A percentile compares a stretch with the other conserved stretches of the same genome.
Conservation (phyloP, 2,888 invertebrate genomes). For the Pasiphila rectangulata region DNA sequence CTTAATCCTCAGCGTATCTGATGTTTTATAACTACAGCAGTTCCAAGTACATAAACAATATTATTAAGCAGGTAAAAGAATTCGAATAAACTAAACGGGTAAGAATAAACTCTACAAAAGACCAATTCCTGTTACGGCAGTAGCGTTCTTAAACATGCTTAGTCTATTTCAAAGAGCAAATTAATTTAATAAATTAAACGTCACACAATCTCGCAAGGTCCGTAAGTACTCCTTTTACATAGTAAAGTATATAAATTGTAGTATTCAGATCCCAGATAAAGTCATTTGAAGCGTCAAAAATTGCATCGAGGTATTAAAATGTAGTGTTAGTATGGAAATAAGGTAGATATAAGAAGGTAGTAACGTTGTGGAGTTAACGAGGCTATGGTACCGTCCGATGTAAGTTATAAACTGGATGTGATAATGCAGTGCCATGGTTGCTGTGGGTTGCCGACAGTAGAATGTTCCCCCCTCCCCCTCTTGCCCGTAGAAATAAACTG, state of each 20-base stretch:
- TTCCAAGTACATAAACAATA: not conserved
- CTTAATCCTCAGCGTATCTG: not conserved
- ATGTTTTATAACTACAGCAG: not conserved
- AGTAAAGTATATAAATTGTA: slow-evolving; percentile 42
- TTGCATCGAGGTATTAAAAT: slow-evolving; percentile 50
- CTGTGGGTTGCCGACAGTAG: no score
- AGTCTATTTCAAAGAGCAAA: no score
- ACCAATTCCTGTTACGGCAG: slow-evolving; percentile 8
- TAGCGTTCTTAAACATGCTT: no score
- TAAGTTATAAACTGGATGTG: slow-evolving; percentile 33
- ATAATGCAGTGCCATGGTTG: slow-evolving; percentile 21
- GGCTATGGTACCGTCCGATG: slow-evolving; percentile 36
- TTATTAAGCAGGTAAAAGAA: not conserved
- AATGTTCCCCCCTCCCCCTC: no score
- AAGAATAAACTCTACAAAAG: slow-evolving; percentile 1
- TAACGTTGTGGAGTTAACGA: slow-evolving; percentile 60
- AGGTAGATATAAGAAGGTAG: slow-evolving; percentile 61
- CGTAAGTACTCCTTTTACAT: slow-evolving; percentile 32
- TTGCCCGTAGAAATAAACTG: no score
- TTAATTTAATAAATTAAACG: slow-evolving; percentile 16
- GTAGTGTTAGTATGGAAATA: slow-evolving; percentile 63
- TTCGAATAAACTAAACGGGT: not conserved
- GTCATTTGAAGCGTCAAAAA: slow-evolving; percentile 59
- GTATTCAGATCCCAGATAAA: slow-evolving; percentile 56
- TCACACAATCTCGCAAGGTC: slow-evolving; percentile 8